phyloP scores from a whole-genome alignment of 2,797 vertebrate genomes.

The Xenentodon cancila region DNA sequence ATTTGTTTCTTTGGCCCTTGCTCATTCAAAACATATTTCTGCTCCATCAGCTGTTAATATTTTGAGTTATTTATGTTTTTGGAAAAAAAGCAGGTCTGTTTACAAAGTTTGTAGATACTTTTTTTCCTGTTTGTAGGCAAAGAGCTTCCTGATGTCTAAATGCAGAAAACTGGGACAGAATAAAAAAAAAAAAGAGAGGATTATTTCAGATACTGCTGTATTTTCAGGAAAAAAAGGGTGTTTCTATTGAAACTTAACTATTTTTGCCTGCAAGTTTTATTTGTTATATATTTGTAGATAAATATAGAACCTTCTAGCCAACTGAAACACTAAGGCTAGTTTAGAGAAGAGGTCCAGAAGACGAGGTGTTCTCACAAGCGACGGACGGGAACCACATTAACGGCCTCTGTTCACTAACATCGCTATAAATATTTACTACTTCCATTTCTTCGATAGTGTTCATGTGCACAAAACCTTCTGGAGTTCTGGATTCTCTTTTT shows the following conservation, averaged over 20 bases:
- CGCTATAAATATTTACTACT: slow-evolving; percentile 95
- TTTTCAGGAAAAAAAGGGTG: slow-evolving; percentile 99
- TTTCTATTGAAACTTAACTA: slow-evolving; percentile 99
- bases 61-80: slow-evolving; percentile 99
- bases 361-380: too few species aligned
- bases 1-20: slow-evolving; percentile 90
- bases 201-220: slow-evolving; percentile 99
- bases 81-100: slow-evolving; percentile 98
- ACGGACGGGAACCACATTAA: slow-evolving; percentile 60
- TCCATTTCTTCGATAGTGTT: slow-evolving; percentile 91
- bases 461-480: slow-evolving; percentile 85
- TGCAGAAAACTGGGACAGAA: slow-evolving; percentile 86
- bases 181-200: slow-evolving; percentile 78
- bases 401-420: slow-evolving; percentile 94
- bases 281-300: slow-evolving; percentile 99
- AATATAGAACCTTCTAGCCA: slow-evolving; percentile 98
- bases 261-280: slow-evolving; percentile 99
- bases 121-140: slow-evolving; percentile 98
- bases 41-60: slow-evolving; percentile 99
- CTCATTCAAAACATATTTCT: slow-evolving; percentile 94
- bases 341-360: slow-evolving; percentile 88
- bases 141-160: slow-evolving; percentile 96
- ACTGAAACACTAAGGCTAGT: slow-evolving; percentile 98
- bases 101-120: slow-evolving; percentile 99
- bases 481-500: slow-evolving; percentile 83